Conservation (phyloP, 2,113 vertebrate genomes). For the Solenodon paradoxus region DNA sequence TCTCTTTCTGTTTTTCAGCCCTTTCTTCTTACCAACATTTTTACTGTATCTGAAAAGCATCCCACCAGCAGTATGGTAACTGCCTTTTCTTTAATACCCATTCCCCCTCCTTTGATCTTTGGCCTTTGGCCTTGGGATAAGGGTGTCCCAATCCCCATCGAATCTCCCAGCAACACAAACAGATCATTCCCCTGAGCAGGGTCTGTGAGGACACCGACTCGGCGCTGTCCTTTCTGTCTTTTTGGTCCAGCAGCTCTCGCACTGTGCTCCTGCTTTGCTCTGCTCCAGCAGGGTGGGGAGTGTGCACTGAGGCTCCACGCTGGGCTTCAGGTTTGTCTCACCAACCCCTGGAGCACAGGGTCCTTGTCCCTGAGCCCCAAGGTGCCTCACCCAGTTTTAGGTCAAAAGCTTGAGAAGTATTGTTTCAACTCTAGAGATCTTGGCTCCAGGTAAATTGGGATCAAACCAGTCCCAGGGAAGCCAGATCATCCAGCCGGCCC, state of each 20-base stretch:
- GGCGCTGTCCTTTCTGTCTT: background rate
- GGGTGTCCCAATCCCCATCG: background rate
- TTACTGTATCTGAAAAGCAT: background rate
- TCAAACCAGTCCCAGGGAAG: background rate
- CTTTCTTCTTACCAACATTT: background rate
- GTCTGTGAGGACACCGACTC: background rate
- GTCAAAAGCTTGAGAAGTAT: background rate
- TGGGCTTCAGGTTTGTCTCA: background rate
- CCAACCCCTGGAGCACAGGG: background rate
- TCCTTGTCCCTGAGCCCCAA: background rate
- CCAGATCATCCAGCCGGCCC: background rate
- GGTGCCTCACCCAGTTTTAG: background rate
- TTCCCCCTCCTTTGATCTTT: background rate
- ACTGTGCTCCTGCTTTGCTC: background rate
- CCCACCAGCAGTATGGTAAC: background rate
- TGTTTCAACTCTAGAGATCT: background rate
- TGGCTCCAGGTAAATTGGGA: background rate
- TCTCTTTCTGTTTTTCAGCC: background rate
- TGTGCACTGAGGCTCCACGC: accelerated
- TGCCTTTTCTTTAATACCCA: background rate
- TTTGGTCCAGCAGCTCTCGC: background rate
- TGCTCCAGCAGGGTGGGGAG: background rate
- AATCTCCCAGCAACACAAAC: background rate
- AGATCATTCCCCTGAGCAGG: background rate
- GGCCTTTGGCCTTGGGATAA: background rate